These are phyloP conservation scores for Eupithecia insigniata DNA, from an alignment of 2,888 invertebrate genomes.

Conservation along the genomic window DNA sequence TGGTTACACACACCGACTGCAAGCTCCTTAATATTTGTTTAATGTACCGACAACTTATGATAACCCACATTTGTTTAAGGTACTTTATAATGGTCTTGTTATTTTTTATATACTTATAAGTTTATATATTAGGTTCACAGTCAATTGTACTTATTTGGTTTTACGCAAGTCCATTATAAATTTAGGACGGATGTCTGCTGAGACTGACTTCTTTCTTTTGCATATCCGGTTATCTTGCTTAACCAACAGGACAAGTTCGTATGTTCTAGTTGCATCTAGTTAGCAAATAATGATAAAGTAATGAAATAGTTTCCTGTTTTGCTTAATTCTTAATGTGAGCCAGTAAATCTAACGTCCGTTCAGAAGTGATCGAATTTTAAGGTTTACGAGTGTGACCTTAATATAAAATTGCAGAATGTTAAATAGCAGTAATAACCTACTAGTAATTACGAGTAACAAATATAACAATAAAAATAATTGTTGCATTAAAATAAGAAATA, in stretches of 20 bases:
- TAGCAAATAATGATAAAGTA: not conserved
- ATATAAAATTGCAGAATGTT: not conserved
- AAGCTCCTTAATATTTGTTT: not conserved
- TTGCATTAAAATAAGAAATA: too few relatives aligned
- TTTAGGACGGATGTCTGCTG: not conserved
- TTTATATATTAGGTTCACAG: too few relatives aligned
- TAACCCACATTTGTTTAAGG: not conserved
- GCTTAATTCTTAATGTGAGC: slow-evolving; percentile 1
- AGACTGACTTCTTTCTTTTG: not conserved
- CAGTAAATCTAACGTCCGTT: slow-evolving; percentile 2
- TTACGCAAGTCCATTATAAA: not conserved
- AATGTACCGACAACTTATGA: not conserved
- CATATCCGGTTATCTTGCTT: not conserved
- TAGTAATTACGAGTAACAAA: not conserved
- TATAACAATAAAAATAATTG: too few relatives aligned
- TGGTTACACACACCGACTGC: not conserved
- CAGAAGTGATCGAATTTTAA: not conserved
- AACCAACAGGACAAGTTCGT: not conserved
- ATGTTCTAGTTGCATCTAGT: not conserved
- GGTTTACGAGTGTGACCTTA: not conserved
- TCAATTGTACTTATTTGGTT: too few relatives aligned
- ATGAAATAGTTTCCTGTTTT: slow-evolving; percentile 6
- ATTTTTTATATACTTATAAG: too few relatives aligned
- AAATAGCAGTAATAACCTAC: not conserved
- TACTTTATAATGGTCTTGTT: too few relatives aligned